Conservation (phyloP, 23 tunicate genomes). For the Halocynthia aurantium region DNA sequence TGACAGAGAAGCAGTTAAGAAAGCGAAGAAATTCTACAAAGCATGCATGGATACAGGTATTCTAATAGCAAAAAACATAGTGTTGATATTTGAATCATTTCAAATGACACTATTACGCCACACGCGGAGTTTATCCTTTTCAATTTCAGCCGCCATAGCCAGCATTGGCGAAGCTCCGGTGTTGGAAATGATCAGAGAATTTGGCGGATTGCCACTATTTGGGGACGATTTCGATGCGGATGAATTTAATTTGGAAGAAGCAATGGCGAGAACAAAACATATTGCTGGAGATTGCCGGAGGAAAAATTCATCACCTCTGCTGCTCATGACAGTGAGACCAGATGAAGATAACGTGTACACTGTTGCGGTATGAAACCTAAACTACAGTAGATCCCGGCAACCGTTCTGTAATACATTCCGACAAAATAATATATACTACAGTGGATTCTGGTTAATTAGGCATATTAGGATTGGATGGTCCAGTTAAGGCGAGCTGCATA, state of each 20-base stretch:
- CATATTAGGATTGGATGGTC: too few species aligned
- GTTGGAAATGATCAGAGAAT: not conserved
- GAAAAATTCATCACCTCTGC: not conserved
- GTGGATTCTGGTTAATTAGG: too few species aligned
- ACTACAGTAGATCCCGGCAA: too few species aligned
- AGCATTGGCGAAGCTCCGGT: not conserved
- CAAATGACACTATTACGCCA: not conserved
- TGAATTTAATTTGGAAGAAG: not conserved
- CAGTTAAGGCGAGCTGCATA: too few species aligned
- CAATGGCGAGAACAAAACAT: not conserved
- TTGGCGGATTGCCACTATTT: constrained; percentile 3
- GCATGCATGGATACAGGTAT: not conserved
- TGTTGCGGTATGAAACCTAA: too few species aligned
- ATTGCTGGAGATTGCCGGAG: too few species aligned
- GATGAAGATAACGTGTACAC: not conserved
- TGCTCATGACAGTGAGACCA: not conserved
- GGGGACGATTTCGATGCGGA: not conserved
- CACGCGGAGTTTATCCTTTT: too few species aligned
- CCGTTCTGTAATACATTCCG: too few species aligned
- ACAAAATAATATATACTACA: too few species aligned
- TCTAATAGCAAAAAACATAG: not conserved
- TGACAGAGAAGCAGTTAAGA: constrained; percentile 12
- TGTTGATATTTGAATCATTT: not conserved
- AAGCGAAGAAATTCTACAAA: not conserved
- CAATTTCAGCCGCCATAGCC: not conserved